phyloP scores from a whole-genome alignment of 2,888 invertebrate genomes.

The Biston stratarius region DNA sequence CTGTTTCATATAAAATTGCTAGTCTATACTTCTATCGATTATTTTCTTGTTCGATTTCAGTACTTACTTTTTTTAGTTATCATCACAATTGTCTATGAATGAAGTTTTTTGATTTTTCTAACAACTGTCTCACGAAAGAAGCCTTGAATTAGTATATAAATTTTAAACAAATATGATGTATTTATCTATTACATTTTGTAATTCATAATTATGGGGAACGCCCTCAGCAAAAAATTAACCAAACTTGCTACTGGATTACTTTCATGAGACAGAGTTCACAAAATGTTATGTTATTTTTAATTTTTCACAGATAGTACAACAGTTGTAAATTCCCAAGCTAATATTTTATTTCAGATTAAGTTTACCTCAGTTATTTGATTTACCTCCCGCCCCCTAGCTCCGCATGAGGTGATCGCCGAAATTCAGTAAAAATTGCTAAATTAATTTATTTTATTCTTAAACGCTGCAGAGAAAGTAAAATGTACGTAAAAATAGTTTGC shows the following conservation, averaged over 20 bases:
- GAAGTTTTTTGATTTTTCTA: neutral
- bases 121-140: neutral
- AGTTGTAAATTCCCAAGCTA: conserved; percentile 46
- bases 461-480: conserved; percentile 84
- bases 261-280: neutral
- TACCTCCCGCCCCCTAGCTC: conserved; percentile 52
- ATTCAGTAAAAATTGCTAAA: conserved; percentile 52
- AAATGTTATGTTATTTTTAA: neutral
- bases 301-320: neutral
- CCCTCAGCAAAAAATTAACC: too few species aligned
- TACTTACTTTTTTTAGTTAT: too few species aligned
- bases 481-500: conserved; percentile 64
- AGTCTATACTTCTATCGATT: neutral
- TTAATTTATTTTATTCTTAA: conserved; percentile 55
- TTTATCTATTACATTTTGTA: too few species aligned
- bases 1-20: neutral
- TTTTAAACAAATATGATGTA: too few species aligned
- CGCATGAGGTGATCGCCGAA: conserved; percentile 64
- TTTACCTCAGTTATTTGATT: conserved; percentile 54
- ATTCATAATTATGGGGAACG: too few species aligned
- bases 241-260: neutral
- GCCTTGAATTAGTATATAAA: neutral
- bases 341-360: conserved; percentile 67
- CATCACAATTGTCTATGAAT: too few species aligned
- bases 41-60: neutral